These are phyloP conservation scores for Vulpes lagopus DNA, from an alignment of 2,113 vertebrate genomes.

Conservation along the genomic window DNA sequence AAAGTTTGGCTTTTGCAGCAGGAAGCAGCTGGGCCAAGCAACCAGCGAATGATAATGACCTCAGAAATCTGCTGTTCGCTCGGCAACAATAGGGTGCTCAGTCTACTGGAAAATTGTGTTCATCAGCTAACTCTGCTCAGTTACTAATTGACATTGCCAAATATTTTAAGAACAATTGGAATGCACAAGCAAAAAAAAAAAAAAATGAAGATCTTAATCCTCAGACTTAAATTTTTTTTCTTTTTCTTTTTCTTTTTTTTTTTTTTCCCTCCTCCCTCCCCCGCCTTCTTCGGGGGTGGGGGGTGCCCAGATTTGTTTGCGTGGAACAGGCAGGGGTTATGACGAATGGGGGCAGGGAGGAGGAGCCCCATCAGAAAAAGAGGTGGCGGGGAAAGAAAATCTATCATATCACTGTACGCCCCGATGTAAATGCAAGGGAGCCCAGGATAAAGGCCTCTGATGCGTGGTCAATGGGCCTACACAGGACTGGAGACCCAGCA, in stretches of 20 bases:
- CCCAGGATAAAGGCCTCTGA: constrained; percentile 92
- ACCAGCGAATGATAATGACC: constrained; percentile 99
- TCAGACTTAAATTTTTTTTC: constrained; percentile 92
- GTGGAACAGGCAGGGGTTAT: constrained; percentile 89
- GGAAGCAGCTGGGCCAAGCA: constrained; percentile 99
- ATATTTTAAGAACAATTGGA: constrained; percentile 99
- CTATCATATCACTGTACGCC: constrained; percentile 92
- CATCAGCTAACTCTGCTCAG: constrained; percentile 99
- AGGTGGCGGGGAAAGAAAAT: constrained; percentile 82
- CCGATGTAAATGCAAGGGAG: constrained; percentile 88
- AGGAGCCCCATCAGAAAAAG: constrained; percentile 72
- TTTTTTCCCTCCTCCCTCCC: constrained; percentile 50
- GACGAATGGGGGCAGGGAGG: constrained; percentile 56
- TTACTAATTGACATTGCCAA: constrained; percentile 99
- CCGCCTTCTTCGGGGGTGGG: background rate
- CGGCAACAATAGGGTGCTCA: constrained; percentile 99
- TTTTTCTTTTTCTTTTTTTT: constrained; percentile 63
- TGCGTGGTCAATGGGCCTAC: constrained; percentile 91
- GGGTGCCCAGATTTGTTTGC: constrained; percentile 84
- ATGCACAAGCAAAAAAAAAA: constrained; percentile 94
- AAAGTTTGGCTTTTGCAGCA: constrained; percentile 98
- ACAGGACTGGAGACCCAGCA: constrained; percentile 86
- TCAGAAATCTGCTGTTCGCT: constrained; percentile 99
- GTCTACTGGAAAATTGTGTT: constrained; percentile 99
- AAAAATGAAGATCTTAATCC: constrained; percentile 97